phyloP scores from a whole-genome alignment of 1,140 invertebrate genomes.

The Bactericera cockerelli region DNA sequence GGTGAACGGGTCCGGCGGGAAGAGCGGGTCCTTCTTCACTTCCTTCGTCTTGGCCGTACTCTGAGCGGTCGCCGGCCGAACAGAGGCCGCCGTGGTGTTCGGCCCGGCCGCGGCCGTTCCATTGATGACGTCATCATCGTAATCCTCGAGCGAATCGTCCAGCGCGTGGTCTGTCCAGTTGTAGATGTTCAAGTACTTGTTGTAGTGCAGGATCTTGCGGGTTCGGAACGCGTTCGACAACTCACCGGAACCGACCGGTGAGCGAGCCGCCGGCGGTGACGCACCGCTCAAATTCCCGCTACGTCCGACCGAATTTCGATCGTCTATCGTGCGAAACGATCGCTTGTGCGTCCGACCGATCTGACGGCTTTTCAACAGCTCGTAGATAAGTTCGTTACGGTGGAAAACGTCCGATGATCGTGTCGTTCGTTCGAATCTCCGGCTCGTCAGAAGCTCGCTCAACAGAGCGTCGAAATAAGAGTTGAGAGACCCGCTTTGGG shows the following conservation, averaged over 20 bases:
- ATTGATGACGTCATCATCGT: background rate
- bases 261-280: background rate
- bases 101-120: background rate
- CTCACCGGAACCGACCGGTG: background rate
- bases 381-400: too few relatives aligned
- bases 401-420: too few relatives aligned
- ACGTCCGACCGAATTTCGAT: too few relatives aligned
- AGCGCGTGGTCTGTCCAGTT: background rate
- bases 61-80: background rate
- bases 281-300: too few relatives aligned
- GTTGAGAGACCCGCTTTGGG: too few relatives aligned
- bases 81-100: background rate
- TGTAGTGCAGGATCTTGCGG: background rate
- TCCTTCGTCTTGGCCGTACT: background rate
- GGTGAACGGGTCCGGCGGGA: constrained; percentile 79
- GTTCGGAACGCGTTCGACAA: background rate
- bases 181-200: background rate
- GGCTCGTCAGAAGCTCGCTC: too few relatives aligned
- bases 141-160: background rate
- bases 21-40: constrained; percentile 50
- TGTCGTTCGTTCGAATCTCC: too few relatives aligned
- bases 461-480: too few relatives aligned
- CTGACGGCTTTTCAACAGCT: too few relatives aligned
- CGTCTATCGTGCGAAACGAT: too few relatives aligned
- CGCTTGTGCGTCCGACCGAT: too few relatives aligned